Evolutionary conservation across 2,113 vertebrate genomes (phyloP), one percentile per base, ranked within the genome.

Genomic region (Podarcis muralis): DNA sequence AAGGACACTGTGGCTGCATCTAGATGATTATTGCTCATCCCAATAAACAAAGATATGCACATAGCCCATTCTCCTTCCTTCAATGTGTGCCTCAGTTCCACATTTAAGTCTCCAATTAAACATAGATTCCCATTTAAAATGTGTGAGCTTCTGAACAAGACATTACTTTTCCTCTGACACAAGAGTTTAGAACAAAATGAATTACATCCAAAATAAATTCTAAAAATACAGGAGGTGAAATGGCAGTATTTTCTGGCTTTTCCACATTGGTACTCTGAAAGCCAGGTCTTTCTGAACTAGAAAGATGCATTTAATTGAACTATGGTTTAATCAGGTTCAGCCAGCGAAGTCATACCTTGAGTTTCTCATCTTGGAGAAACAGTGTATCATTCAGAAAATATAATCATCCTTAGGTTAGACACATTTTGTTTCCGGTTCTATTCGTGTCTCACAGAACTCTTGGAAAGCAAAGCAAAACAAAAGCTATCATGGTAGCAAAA

Each of bases 241-340:
- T 53, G 30, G 69, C 66, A 23, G 65, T 23, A 59, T 37, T 84
- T 71, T 35, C 20, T 37, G 18, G 22, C 25, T 37, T 68, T 84
- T 69, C 25, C 48, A 88, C 25, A 68, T 20, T 48, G 57, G 20
- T 75, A 37, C 32, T 72, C 77, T 75, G 37, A 78, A 83, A 37
- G 32, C n/a, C 53, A 88, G 43, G 74, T 57, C 57, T 77, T 84
- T 23, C 69, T 37, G 62, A 84, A 68, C 43, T 37, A 30, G n/a
- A 84, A 83, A 78, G 62, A 78, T 88, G 84, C 83, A 88, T 84
- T 77, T 88, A 88, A 84, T 83, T 88, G 81, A 77, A n/a, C 72
- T 88, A 84, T 88, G 57, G 72, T 88, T 88, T 88, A 88, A 78
- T 88, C 77, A 84, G n/a, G 40, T 84, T 88, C 62, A 32, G n/a